Evolutionary conservation across 2,888 invertebrate genomes (phyloP).

Genomic region (Folsomia manolachei): DNA sequence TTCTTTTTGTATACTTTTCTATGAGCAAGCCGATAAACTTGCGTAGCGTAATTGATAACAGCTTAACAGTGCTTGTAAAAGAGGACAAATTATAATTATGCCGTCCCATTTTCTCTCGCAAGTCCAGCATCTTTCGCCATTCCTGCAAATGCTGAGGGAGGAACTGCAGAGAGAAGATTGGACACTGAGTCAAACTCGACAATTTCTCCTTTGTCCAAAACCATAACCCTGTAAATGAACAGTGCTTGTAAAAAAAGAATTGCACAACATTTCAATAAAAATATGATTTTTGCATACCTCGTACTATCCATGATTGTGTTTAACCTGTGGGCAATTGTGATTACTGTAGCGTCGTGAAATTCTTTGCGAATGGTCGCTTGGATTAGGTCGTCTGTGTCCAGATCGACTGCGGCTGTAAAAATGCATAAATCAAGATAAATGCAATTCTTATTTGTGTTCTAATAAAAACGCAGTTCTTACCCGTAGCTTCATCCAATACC

Average conservation of each 20-base stretch:
- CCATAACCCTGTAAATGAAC: conserved; percentile 53
- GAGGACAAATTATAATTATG: no score
- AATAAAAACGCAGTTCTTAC: neutral
- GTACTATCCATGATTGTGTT: conserved; percentile 90
- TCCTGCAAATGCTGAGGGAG: conserved; percentile 55
- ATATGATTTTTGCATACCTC: conserved; percentile 54
- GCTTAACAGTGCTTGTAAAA: no score
- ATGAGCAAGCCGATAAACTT: no score
- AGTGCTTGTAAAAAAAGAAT: neutral
- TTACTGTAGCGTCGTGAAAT: conserved; percentile 79
- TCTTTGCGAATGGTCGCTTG: conserved; percentile 79
- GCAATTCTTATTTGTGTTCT: neutral
- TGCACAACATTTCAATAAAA: neutral
- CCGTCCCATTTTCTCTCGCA: conserved; percentile 22
- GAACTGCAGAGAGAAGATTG: conserved; percentile 53
- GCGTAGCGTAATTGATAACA: no score
- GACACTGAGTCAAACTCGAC: conserved; percentile 55
- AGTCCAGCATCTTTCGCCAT: conserved; percentile 59
- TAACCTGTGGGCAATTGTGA: conserved; percentile 88
- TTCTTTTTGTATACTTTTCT: no score
- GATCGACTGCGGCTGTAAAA: conserved; percentile 59
- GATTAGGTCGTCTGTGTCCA: conserved; percentile 58
- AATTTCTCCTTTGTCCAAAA: conserved; percentile 55
- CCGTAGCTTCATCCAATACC: conserved; percentile 30
- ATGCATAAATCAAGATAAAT: no score